phyloP scores from a whole-genome alignment of 2,113 vertebrate genomes.

The Oreotragus oreotragus region DNA sequence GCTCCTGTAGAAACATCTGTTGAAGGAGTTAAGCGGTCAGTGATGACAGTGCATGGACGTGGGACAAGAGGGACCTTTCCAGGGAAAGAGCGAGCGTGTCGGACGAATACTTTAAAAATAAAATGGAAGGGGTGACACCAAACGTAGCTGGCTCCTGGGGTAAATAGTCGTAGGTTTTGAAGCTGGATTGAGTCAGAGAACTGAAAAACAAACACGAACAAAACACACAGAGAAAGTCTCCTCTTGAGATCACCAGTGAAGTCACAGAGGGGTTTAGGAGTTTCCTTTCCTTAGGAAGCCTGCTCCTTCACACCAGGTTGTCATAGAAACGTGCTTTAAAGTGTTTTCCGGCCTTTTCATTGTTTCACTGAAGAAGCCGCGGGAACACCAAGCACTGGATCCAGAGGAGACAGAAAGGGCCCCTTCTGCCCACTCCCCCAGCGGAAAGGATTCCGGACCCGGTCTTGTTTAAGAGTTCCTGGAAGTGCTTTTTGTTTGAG shows the following conservation, averaged over 20 bases:
- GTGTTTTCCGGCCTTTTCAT: background rate
- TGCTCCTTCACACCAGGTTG: background rate
- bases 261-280: background rate
- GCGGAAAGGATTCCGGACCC: rapidly evolving
- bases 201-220: background rate
- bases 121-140: background rate
- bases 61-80: background rate
- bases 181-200: background rate
- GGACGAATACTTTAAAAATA: background rate
- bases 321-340: background rate
- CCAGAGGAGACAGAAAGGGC: background rate
- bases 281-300: constrained; percentile 49
- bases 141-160: background rate
- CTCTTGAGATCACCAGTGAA: background rate
- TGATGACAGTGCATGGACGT: background rate
- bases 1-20: background rate
- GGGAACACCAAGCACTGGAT: background rate
- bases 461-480: background rate
- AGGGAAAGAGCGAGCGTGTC: background rate
- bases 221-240: background rate
- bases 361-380: background rate
- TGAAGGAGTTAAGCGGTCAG: background rate
- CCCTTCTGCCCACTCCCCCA: no score
- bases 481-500: background rate
- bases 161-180: background rate